A percentile compares a stretch with the other conserved stretches of the same genome.
phyloP scores from a whole-genome alignment of 2,113 vertebrate genomes.

The Thryonomys swinderianus region DNA sequence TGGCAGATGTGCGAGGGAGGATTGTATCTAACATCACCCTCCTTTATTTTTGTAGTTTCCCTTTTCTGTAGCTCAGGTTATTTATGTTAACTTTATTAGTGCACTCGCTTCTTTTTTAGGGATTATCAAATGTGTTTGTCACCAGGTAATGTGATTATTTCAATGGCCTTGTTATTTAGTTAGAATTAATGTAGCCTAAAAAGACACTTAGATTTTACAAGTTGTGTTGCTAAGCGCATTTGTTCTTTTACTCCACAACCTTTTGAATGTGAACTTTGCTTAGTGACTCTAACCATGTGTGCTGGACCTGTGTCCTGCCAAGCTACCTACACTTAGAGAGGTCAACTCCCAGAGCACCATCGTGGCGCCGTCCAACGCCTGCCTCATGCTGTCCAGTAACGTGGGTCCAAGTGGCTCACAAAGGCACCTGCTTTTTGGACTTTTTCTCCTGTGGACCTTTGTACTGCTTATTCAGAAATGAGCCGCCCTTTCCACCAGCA shows the following conservation, averaged over 20 bases:
- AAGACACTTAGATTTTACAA: conserved; percentile 79
- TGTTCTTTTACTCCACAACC: conserved; percentile 69
- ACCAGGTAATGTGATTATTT: conserved; percentile 82
- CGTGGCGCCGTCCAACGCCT: neutral
- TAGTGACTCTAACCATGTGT: conserved; percentile 9
- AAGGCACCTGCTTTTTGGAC: neutral
- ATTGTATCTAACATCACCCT: neutral
- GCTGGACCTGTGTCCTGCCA: neutral
- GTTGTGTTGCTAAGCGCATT: conserved; percentile 79
- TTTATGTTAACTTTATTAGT: conserved; percentile 80
- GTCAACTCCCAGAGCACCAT: neutral
- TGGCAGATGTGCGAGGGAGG: neutral
- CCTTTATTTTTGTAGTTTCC: conserved; percentile 37
- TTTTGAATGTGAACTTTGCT: conserved; percentile 77
- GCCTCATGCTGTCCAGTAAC: rapidly evolving
- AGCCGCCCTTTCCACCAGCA: neutral
- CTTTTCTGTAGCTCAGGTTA: conserved; percentile 70
- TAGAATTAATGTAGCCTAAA: conserved; percentile 78
- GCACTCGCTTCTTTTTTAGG: conserved; percentile 69
- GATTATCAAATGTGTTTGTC: conserved; percentile 82
- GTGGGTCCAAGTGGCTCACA: neutral
- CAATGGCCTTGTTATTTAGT: conserved; percentile 74
- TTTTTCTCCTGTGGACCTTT: neutral
- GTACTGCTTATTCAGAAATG: neutral
- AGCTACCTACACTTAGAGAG: neutral